A percentile compares a stretch with the other conserved stretches of the same genome.
Evolutionary conservation across 2,888 invertebrate genomes (phyloP).

Genomic region (Pyrgus malvae): DNA sequence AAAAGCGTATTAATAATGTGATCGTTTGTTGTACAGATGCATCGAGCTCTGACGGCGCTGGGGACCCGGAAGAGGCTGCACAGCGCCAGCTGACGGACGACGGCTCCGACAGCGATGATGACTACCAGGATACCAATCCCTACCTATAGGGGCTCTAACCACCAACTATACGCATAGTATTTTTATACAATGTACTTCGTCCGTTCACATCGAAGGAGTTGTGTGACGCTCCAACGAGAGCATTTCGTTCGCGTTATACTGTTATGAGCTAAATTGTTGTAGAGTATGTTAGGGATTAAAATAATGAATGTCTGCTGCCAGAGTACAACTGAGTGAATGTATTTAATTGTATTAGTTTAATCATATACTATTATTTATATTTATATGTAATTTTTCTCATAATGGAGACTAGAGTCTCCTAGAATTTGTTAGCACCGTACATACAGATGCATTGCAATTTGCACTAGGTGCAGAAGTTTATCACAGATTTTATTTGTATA

Average conservation of each 20-base stretch:
- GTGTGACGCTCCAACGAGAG: constrained; percentile 15
- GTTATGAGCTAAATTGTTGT: constrained; percentile 55
- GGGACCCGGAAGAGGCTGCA: constrained; percentile 60
- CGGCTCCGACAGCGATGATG: constrained; percentile 72
- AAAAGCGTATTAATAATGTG: neutral
- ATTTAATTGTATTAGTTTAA: constrained; percentile 75
- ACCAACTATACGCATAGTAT: constrained; percentile 41
- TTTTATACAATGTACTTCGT: constrained; percentile 44
- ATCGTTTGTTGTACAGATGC: constrained; percentile 54
- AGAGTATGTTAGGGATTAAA: constrained; percentile 51
- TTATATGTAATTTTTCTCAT: constrained; percentile 53
- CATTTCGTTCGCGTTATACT: constrained; percentile 39
- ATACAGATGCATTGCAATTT: constrained; percentile 46
- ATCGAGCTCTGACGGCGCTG: constrained; percentile 69
- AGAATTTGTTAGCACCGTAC: constrained; percentile 56
- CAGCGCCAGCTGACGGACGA: constrained; percentile 78
- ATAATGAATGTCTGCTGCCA: constrained; percentile 52
- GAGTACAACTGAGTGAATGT: constrained; percentile 71
- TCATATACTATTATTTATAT: constrained; percentile 49
- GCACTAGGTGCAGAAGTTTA: constrained; percentile 58
- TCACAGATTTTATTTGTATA: constrained; percentile 69
- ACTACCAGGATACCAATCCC: constrained; percentile 73
- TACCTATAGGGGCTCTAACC: constrained; percentile 52
- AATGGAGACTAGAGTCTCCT: constrained; percentile 52
- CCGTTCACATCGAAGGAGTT: constrained; percentile 41